Percentiles rank a stretch among this genome's conserved stretches.
These are phyloP conservation scores for Drosophila seclusa DNA, from an alignment of 2,888 invertebrate species.

Conservation along the genomic window DNA sequence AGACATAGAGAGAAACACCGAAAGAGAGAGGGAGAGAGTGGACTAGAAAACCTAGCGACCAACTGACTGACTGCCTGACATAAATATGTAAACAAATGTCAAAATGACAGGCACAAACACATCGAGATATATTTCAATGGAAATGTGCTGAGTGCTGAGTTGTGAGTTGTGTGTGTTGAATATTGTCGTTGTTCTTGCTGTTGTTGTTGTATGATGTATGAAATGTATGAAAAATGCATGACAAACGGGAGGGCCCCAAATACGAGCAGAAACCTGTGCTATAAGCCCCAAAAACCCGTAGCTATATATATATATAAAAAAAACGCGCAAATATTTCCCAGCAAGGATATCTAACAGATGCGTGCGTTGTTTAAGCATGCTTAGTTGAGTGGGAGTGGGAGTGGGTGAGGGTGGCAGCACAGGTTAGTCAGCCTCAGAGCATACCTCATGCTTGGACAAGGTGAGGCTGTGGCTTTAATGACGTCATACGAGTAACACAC, in stretches of 20 bases:
- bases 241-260: conserved; percentile 54
- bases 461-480: conserved; percentile 71
- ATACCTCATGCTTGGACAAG: conserved; percentile 49
- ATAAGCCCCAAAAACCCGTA: conserved; percentile 28
- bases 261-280: neutral
- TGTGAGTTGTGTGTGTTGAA: conserved; percentile 14
- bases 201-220: conserved; percentile 39
- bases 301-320: conserved; percentile 47
- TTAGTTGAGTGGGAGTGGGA: conserved; percentile 1
- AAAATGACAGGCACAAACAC: conserved; percentile 70
- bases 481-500: conserved; percentile 66
- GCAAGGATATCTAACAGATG: conserved; percentile 59
- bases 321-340: conserved; percentile 71
- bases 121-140: conserved; percentile 42
- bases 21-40: conserved; percentile 18
- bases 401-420: conserved; percentile 2
- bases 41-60: conserved; percentile 42
- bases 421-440: conserved; percentile 24
- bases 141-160: conserved; percentile 19
- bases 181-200: conserved; percentile 52
- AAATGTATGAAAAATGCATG: conserved; percentile 74
- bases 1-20: conserved; percentile 25
- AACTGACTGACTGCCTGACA: conserved; percentile 77
- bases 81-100: conserved; percentile 81
- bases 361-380: conserved; percentile 17